Base-by-base conservation (phyloP, 2,888 invertebrate species). In the Azorinus chamasolen region DNA sequence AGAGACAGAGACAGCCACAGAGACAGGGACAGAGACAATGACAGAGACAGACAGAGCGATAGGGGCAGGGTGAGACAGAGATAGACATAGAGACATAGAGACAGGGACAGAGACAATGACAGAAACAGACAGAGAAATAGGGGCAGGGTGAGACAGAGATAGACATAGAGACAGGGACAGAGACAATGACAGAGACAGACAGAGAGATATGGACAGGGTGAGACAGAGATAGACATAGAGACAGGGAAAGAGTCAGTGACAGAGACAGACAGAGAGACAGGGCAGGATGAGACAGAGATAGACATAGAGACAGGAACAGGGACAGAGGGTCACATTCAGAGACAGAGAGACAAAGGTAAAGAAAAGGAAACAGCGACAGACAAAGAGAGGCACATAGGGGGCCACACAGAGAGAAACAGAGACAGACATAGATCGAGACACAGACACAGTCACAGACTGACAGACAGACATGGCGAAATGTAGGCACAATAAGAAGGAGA, bases 191-290 rank as follows among this genome's bases (percentile, higher is more conserved):
- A 53, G 2, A 54, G 32, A 54, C 4, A 24, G 5, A 16, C 2
- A n/a, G n/a, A n/a, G n/a, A n/a, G 22, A 53, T 20, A 53, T 20
- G 24, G 53, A 25, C 10, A 25, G 5, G 24, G 27, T 43, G 53
- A 61, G 37, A 69, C 27, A 53, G 45, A 69, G 50, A 51, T 24
- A 53, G 61, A 69, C 48, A 61, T 51, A 53, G 45, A 61, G 50
- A 69, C 43, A 61, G 61, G 61, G 50, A 69, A 46, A 25, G 8
- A 69, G 32, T 58, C 32, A 55, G 32, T 45, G 18, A 25, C 45
- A 59, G 43, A 59, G 16, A 46, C 25, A 59, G 43, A 59, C 39
- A 55, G 55, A 48, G 48, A 48, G 45, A 8, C 43, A 46, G 22
- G 59, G 45, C 18, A 58, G 3, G 48, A 48, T 58, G 1, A 53